These are phyloP conservation scores for Dolomedes plantarius DNA, from an alignment of 2,888 invertebrate genomes.

Conservation along the genomic window DNA sequence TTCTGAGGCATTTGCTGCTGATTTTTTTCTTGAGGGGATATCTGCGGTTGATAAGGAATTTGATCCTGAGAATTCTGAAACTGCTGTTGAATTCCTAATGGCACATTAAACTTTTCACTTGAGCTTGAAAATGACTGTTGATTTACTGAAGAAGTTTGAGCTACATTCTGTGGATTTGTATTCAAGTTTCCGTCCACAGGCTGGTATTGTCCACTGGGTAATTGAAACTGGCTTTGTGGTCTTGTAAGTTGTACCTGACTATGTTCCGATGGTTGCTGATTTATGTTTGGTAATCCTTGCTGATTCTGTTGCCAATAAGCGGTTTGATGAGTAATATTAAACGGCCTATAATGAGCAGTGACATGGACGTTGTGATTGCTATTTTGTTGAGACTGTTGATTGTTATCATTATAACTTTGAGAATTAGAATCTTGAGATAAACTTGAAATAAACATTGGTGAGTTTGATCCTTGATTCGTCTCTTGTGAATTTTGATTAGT, in stretches of 20 bases:
- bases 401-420: background rate
- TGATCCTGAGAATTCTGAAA: background rate
- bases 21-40: background rate
- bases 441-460: too few species aligned
- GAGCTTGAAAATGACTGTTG: background rate
- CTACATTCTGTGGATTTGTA: background rate
- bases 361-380: background rate
- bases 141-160: background rate
- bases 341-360: conserved; percentile 11
- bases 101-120: background rate
- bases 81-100: background rate
- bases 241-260: background rate
- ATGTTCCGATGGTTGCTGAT: too few species aligned
- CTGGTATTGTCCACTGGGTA: too few species aligned
- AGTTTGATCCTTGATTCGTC: too few species aligned
- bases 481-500: too few species aligned
- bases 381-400: background rate
- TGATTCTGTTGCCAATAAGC: background rate
- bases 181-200: too few species aligned
- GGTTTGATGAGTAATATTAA: background rate
- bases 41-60: background rate
- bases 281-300: background rate
- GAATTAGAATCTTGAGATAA: background rate
- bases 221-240: background rate
- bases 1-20: background rate